phyloP scores from a whole-genome alignment of 2,888 invertebrate species.

The Catocala sponsa region DNA sequence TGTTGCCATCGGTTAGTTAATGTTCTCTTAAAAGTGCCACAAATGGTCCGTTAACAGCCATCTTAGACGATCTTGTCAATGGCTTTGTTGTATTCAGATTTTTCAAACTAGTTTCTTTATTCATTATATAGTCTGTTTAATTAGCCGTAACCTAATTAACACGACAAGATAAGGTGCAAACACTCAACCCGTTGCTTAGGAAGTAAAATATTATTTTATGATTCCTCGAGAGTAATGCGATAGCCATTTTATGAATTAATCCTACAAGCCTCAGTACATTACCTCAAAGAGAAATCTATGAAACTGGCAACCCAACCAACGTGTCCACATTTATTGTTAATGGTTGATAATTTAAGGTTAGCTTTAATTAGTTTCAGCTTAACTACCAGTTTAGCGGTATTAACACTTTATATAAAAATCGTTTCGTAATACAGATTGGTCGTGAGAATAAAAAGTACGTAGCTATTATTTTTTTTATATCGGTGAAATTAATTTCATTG shows the following conservation, averaged over 20 bases:
- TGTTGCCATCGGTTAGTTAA: conserved; percentile 38
- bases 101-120: not conserved
- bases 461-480: conserved; percentile 39
- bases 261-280: not conserved
- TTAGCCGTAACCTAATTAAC: no score
- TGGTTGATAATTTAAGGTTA: conserved; percentile 67
- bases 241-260: not conserved
- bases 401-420: conserved; percentile 65
- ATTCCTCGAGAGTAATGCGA: no score
- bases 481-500: conserved; percentile 45
- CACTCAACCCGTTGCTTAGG: not conserved
- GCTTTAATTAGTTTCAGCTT: conserved; percentile 68
- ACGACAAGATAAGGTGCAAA: no score
- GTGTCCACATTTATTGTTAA: conserved; percentile 66
- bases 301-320: conserved; percentile 23
- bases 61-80: conserved; percentile 4
- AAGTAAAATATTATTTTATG: not conserved
- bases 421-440: conserved; percentile 57
- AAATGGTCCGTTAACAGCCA: conserved; percentile 15
- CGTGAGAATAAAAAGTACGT: conserved; percentile 25
- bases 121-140: not conserved
- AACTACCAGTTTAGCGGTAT: conserved; percentile 65
- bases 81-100: conserved; percentile 7
- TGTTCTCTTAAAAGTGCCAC: conserved; percentile 28
- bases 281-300: conserved; percentile 13